A percentile compares a stretch with the other conserved stretches of the same genome.
phyloP scores from a whole-genome alignment of 2,113 vertebrate species.

The Platichthys stellatus region DNA sequence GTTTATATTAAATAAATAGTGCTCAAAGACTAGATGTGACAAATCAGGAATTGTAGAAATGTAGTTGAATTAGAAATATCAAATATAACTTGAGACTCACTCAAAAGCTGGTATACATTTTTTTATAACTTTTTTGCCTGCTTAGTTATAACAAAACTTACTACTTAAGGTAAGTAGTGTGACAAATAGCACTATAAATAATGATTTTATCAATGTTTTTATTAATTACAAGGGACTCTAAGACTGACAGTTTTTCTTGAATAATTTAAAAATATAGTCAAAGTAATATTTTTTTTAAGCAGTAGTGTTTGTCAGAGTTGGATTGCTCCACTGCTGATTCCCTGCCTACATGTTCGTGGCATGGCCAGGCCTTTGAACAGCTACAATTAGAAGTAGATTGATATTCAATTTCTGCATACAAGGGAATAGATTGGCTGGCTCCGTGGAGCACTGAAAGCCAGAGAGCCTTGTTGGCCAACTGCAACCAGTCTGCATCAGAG shows the following conservation, averaged over 20 bases:
- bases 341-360: slow-evolving; percentile 43
- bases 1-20: no score
- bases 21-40: no score
- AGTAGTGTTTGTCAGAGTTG: slow-evolving; percentile 36
- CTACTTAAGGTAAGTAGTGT: not conserved
- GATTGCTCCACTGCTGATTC: slow-evolving; percentile 31
- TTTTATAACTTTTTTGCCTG: no score
- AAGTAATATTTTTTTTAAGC: slow-evolving; percentile 56
- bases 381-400: slow-evolving; percentile 72
- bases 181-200: not conserved
- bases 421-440: slow-evolving; percentile 54
- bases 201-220: not conserved
- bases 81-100: no score
- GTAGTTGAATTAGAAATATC: no score
- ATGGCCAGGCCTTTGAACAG: slow-evolving; percentile 49
- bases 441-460: slow-evolving; percentile 48
- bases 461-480: slow-evolving; percentile 54
- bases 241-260: slow-evolving; percentile 1
- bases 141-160: no score
- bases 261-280: slow-evolving; percentile 31
- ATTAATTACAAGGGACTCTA: not conserved
- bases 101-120: no score
- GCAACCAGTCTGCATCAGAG: slow-evolving; percentile 62
- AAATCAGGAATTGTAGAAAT: no score
- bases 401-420: slow-evolving; percentile 69